Evolutionary conservation across 2,113 vertebrate genomes (phyloP).

Genomic region (Australoheros scitulus): DNA sequence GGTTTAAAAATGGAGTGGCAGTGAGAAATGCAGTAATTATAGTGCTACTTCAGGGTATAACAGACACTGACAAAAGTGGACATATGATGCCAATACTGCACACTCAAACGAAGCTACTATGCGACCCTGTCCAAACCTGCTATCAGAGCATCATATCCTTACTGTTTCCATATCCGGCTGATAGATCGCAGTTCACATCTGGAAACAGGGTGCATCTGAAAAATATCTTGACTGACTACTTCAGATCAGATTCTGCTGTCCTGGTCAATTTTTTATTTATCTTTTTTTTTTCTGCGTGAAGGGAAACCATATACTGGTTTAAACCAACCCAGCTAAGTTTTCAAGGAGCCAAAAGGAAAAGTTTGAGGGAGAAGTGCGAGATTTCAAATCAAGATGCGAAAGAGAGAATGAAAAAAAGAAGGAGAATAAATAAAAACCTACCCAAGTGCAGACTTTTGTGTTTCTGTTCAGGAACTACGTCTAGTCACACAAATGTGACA

Average conservation of each 20-base stretch:
- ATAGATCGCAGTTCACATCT: constrained; percentile 24
- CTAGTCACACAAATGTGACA: background rate
- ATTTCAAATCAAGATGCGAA: constrained; percentile 9
- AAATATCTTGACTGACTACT: constrained; percentile 37
- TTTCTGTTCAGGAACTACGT: background rate
- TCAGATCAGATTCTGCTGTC: constrained; percentile 4
- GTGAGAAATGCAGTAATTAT: constrained; percentile 20
- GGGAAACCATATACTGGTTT: background rate
- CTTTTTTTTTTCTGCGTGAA: background rate
- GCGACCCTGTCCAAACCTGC: background rate
- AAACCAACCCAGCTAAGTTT: background rate
- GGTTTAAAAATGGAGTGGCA: constrained; percentile 1
- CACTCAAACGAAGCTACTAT: constrained; percentile 13
- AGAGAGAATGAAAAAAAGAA: background rate
- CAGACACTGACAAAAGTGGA: constrained; percentile 19
- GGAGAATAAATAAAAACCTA: no score
- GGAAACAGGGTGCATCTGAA: constrained; percentile 12
- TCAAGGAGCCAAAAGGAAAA: background rate
- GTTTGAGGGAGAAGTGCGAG: background rate
- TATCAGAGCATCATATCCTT: constrained; percentile 49
- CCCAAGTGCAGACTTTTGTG: background rate
- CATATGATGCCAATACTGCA: constrained; percentile 4
- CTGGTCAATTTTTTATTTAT: background rate
- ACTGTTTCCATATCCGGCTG: constrained; percentile 18
- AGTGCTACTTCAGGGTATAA: constrained; percentile 16